Conservation (phyloP, 2,113 vertebrate genomes). For the Acrocephalus arundinaceus region DNA sequence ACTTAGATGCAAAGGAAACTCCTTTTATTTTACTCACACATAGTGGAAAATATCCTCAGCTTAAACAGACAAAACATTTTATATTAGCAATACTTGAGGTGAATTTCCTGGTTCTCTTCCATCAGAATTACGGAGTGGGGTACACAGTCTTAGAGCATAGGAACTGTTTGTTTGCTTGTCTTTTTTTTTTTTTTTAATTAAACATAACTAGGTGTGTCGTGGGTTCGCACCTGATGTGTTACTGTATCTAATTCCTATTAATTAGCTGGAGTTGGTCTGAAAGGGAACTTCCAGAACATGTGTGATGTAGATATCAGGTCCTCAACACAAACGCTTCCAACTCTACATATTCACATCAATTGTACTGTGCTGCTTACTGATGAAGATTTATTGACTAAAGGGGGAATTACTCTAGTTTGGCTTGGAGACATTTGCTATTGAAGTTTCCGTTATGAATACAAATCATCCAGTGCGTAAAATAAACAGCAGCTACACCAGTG, state of each 20-base stretch:
- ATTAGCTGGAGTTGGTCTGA: background rate
- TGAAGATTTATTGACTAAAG: conserved; percentile 22
- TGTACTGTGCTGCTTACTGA: background rate
- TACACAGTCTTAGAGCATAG: background rate
- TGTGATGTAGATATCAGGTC: background rate
- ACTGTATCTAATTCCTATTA: background rate
- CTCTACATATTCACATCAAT: background rate
- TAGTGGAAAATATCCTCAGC: background rate
- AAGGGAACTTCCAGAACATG: background rate
- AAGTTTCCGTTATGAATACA: conserved; percentile 27
- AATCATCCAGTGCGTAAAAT: conserved; percentile 11
- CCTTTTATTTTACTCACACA: background rate
- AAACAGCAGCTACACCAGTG: background rate
- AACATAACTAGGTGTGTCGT: background rate
- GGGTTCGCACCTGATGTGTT: background rate
- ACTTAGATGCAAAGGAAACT: background rate
- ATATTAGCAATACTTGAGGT: background rate
- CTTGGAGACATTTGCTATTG: conserved; percentile 5
- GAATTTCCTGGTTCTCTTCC: background rate
- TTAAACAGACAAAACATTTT: background rate
- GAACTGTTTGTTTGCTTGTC: background rate
- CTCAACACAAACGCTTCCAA: background rate
- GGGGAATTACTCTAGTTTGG: background rate
- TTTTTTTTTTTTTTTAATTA: background rate
- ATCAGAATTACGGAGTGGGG: background rate